Conservation (phyloP, 2,888 invertebrate species). For the Noctua janthina region DNA sequence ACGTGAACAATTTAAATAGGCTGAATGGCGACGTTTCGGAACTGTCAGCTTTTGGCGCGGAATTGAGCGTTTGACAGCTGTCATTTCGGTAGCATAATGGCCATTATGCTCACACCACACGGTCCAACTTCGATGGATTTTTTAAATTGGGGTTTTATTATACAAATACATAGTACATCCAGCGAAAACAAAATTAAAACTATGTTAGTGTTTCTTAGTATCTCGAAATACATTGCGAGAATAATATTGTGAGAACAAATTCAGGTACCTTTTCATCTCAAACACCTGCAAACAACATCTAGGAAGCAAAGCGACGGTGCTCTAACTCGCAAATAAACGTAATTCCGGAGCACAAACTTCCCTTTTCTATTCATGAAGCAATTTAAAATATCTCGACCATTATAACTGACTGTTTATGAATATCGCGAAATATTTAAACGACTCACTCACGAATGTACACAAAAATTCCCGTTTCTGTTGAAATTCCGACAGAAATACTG, state of each 20-base stretch:
- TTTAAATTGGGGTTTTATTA: neutral
- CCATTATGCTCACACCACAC: neutral
- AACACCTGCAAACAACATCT: conserved; percentile 27
- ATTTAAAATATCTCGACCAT: conserved; percentile 78
- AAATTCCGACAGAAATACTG: conserved; percentile 61
- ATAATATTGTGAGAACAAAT: neutral
- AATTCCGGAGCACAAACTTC: conserved; percentile 52
- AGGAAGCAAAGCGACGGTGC: conserved; percentile 31
- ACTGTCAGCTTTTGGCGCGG: conserved; percentile 41
- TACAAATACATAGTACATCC: neutral
- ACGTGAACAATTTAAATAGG: conserved; percentile 47
- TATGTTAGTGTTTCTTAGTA: neutral
- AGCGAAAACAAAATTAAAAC: neutral
- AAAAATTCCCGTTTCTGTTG: conserved; percentile 54
- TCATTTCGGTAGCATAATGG: conserved; percentile 49
- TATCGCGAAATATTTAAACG: conserved; percentile 75
- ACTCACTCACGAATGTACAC: conserved; percentile 66
- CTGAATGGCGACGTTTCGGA: conserved; percentile 43
- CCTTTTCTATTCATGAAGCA: conserved; percentile 83
- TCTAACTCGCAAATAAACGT: conserved; percentile 33
- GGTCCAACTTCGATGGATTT: neutral
- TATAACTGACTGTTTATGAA: conserved; percentile 77
- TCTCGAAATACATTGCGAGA: neutral
- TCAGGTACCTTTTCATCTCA: conserved; percentile 9
- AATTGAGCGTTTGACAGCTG: conserved; percentile 60